These are phyloP conservation scores for Tympanuchus pallidicinctus DNA, from an alignment of 2,113 vertebrate genomes.

Conservation along the genomic window DNA sequence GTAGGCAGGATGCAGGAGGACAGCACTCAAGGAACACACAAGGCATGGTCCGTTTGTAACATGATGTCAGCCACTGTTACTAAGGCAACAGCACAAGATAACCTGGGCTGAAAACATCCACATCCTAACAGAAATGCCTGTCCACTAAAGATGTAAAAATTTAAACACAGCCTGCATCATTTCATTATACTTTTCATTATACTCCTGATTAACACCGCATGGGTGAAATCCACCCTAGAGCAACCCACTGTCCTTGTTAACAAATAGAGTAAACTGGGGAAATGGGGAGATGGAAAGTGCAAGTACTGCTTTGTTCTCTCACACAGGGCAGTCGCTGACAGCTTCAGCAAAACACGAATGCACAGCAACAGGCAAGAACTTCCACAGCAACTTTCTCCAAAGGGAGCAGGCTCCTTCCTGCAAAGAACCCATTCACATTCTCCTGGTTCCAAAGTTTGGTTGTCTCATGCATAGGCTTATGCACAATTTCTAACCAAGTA, in stretches of 20 bases:
- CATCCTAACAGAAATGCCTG: background rate
- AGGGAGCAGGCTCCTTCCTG: background rate
- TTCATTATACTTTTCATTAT: rapidly evolving
- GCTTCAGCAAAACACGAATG: background rate
- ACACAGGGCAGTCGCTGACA: background rate
- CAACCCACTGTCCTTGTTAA: background rate
- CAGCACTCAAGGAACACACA: background rate
- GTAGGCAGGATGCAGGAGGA: background rate
- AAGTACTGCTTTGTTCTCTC: background rate
- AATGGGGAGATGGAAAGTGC: background rate
- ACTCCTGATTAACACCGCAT: rapidly evolving
- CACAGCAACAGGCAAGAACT: background rate
- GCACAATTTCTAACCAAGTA: background rate
- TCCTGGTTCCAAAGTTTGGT: background rate
- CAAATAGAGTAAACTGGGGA: background rate
- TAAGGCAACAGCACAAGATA: background rate
- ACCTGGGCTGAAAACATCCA: background rate
- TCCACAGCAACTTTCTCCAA: background rate
- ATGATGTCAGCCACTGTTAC: background rate
- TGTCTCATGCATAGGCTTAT: background rate
- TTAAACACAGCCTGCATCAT: background rate
- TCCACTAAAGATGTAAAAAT: background rate
- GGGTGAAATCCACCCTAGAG: rapidly evolving
- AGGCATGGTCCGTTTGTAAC: background rate
- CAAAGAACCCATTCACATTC: background rate